Evolutionary conservation across 1,140 invertebrate genomes (phyloP).

Genomic region (Drosophila tani): DNA sequence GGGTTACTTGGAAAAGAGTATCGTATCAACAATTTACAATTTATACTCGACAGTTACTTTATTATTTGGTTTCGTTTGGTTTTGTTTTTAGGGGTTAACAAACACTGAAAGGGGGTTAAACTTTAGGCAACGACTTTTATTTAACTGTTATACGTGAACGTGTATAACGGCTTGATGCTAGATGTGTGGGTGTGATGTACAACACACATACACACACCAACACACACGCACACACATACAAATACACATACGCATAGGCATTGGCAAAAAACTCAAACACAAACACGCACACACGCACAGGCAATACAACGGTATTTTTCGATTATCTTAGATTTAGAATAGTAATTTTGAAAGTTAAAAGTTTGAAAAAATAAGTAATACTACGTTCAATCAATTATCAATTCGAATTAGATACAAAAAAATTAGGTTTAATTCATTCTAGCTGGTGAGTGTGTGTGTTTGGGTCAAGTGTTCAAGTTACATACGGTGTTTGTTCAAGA

Average conservation of each 20-base stretch:
- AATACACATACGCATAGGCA: slow-evolving; percentile 42
- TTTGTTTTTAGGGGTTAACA: slow-evolving; percentile 16
- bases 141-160: slow-evolving; percentile 36
- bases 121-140: slow-evolving; percentile 41
- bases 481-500: slow-evolving; percentile 12
- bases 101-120: slow-evolving; percentile 21
- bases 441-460: slow-evolving; percentile 12
- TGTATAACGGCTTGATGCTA: slow-evolving; percentile 42
- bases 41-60: slow-evolving; percentile 32
- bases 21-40: slow-evolving; percentile 41
- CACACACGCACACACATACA: slow-evolving; percentile 33
- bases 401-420: slow-evolving; percentile 28
- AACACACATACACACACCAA: slow-evolving; percentile 36
- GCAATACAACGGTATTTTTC: slow-evolving; percentile 39
- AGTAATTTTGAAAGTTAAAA: slow-evolving; percentile 2
- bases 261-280: slow-evolving; percentile 38
- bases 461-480: slow-evolving; percentile 14
- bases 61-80: slow-evolving; percentile 19
- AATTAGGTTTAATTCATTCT: slow-evolving; percentile 26
- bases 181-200: slow-evolving; percentile 23
- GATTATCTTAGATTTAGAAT: slow-evolving; percentile 25
- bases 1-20: slow-evolving; percentile 7
- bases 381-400: slow-evolving; percentile 36
- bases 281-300: slow-evolving; percentile 56
- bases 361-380: slow-evolving; percentile 5